Evolutionary conservation across 2,113 vertebrate genomes (phyloP), one percentile per base, ranked within the genome.

Genomic region (Arothron firmamentum): DNA sequence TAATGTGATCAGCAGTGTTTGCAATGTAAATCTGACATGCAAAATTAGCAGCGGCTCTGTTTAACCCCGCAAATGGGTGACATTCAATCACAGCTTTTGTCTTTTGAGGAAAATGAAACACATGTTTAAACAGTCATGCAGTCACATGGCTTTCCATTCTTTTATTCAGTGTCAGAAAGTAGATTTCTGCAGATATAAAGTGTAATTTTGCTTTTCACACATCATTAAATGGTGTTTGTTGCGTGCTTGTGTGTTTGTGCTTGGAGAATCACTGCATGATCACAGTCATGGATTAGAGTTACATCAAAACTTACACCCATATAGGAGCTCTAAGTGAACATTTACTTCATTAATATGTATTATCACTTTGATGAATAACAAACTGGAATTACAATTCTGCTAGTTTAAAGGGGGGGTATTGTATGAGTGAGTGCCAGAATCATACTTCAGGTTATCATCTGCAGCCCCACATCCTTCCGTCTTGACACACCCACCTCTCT

Each of bases 1-100:
- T 90, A 89, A 89, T 87, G 80, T 86, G 81, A 81, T 83, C 75
- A 72, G 83, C 82, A 80, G 84, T 88, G 86, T 88, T 89, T 87
- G 88, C 87, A 87, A 89, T 80, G 84, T 83, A 86, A 89, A 89
- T 88, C 80, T 88, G 74, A 81, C 72, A 25, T 66, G 66, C 49
- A 78, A 81, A 72, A 80, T 81, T 79, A 77, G 59, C 57, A 63
- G 50, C 74, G 73, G 70, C 77, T 56, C 49, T 21, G 68, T 50
- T 52, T 74, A 15, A 16, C 48, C 54, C 57, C 25, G 62, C 67
- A 69, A 86, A 78, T 56, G 52, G 34, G 61, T 69, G 49, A 38
- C 63, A 41, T 59, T 62, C 74, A 70, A 47, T 72, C 4, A 52
- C 11, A 56, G 48, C 52, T 50, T 52, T 45, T 13, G 15, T 55